Percentiles rank a stretch among this genome's conserved stretches.
These are phyloP conservation scores for Hirtodrosophila confusa DNA, from an alignment of 2,888 invertebrate species.

Conservation along the genomic window DNA sequence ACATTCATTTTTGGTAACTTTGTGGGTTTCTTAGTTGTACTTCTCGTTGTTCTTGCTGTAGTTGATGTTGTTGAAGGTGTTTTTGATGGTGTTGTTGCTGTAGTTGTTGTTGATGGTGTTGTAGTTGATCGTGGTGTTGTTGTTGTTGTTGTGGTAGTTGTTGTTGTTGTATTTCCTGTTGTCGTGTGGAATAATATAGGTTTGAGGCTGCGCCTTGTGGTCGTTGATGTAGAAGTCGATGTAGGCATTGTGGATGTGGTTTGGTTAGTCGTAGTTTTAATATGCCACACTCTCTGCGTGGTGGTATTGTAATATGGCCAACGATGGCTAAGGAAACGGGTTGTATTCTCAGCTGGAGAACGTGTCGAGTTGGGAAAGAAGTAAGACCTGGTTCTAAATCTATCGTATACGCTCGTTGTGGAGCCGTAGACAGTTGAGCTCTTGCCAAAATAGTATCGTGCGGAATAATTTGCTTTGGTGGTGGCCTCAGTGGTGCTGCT, in stretches of 20 bases:
- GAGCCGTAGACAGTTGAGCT: not conserved
- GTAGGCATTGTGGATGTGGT: not conserved
- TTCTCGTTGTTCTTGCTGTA: not conserved
- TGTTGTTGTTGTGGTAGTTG: not conserved
- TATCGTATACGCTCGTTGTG: constrained; percentile 22
- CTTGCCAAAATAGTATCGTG: not conserved
- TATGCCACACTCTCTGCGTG: no score
- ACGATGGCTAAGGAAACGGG: not conserved
- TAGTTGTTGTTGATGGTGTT: not conserved
- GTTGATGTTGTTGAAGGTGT: not conserved
- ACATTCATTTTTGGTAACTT: not conserved
- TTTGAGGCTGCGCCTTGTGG: no score
- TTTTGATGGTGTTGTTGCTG: not conserved
- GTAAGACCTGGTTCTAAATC: constrained; percentile 6
- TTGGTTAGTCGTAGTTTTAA: no score
- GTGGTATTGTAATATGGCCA: no score
- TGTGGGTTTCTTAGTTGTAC: constrained; percentile 1
- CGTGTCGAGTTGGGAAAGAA: constrained; percentile 4
- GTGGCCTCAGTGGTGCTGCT: not conserved
- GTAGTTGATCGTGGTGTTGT: not conserved
- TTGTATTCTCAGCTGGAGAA: not conserved
- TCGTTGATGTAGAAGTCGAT: not conserved
- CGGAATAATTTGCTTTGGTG: not conserved
- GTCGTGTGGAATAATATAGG: not conserved
- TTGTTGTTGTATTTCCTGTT: not conserved